phyloP scores from a whole-genome alignment of 2,797 vertebrate genomes.

The Craterocephalus amniculus region DNA sequence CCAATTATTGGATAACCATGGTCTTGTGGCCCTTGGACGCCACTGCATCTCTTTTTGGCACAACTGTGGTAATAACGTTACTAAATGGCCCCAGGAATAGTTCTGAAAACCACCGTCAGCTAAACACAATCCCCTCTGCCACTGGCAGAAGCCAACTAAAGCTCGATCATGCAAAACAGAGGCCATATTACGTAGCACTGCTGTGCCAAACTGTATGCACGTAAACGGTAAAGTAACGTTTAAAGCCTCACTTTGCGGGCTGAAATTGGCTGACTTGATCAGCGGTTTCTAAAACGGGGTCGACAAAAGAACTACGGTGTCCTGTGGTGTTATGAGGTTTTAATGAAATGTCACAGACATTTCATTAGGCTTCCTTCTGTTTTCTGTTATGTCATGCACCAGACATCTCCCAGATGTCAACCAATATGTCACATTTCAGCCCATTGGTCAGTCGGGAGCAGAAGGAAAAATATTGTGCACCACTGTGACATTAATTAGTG shows the following conservation, averaged over 20 bases:
- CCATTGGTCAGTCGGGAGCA: constrained; percentile 11
- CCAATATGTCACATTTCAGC: neutral
- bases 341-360: neutral
- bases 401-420: neutral
- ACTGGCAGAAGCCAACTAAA: too few relatives aligned
- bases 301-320: neutral
- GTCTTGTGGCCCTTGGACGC: too few relatives aligned
- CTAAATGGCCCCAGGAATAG: too few relatives aligned
- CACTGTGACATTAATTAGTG: neutral
- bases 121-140: too few relatives aligned
- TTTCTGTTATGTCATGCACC: neutral
- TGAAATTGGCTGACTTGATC: neutral
- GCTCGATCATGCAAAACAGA: too few relatives aligned
- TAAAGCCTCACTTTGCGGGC: too few relatives aligned
- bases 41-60: too few relatives aligned
- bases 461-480: constrained; percentile 2
- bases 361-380: constrained; percentile 6
- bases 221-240: neutral
- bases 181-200: too few relatives aligned
- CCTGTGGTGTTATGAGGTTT: neutral
- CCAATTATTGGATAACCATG: too few relatives aligned
- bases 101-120: too few relatives aligned
- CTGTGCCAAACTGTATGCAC: too few relatives aligned
- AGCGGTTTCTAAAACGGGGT: neutral
- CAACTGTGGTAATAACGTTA: too few relatives aligned